Conservation (phyloP, 2,797 vertebrate genomes). For the Typhlichthys subterraneus region DNA sequence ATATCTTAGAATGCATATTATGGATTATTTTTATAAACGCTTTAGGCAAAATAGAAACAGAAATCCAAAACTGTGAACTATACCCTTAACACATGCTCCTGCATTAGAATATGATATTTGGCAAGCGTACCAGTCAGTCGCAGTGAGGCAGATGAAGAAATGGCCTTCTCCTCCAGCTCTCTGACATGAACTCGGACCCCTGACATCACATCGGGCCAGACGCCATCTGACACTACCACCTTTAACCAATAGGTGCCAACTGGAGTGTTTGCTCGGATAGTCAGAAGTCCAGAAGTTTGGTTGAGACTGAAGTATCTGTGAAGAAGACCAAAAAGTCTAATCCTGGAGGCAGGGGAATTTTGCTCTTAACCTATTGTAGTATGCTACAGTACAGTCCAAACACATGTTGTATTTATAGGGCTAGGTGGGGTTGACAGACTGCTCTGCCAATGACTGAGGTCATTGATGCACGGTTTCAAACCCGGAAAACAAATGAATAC, state of each 20-base stretch:
- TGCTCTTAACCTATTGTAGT: no score
- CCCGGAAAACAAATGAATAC: no score
- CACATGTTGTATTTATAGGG: no score
- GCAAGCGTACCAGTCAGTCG: constrained; percentile 79
- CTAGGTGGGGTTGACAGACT: no score
- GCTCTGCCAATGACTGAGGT: no score
- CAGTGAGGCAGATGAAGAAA: constrained; percentile 83
- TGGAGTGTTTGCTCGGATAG: constrained; percentile 76
- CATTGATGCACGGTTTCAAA: no score
- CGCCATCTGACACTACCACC: constrained; percentile 85
- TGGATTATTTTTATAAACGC: no score
- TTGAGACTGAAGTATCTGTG: constrained; percentile 86
- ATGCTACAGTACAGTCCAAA: no score
- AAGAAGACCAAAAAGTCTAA: constrained; percentile 28
- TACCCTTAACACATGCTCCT: neutral
- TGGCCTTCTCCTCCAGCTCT: constrained; percentile 83
- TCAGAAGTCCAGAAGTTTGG: constrained; percentile 83
- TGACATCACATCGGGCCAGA: constrained; percentile 88
- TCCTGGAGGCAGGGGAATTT: no score
- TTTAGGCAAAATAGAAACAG: no score
- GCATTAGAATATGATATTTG: constrained; percentile 11
- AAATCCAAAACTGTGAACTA: neutral
- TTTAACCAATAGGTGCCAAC: constrained; percentile 83
- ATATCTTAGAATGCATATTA: no score
- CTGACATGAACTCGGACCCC: constrained; percentile 82